Evolutionary conservation across 1,140 invertebrate genomes (phyloP).

Genomic region (Temnothorax longispinosus): DNA sequence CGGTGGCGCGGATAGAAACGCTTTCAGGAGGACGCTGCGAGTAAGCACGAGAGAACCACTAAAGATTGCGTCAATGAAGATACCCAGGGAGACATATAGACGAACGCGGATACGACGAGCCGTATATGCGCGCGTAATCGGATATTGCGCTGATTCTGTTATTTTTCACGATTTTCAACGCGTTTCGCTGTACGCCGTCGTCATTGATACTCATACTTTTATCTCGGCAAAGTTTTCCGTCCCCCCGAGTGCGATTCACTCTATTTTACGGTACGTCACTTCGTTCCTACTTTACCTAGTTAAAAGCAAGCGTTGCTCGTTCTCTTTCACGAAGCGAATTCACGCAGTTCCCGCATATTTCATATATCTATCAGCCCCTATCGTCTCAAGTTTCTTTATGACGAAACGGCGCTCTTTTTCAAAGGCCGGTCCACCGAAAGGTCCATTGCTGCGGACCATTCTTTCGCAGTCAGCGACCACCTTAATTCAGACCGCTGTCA

Average conservation of each 20-base stretch:
- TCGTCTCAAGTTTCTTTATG: slow-evolving; percentile 41
- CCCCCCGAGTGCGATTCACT: neutral
- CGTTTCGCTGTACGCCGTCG: neutral
- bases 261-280: neutral
- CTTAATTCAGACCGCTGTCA: slow-evolving; percentile 67
- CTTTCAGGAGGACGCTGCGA: neutral
- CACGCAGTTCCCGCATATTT: slow-evolving; percentile 12
- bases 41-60: neutral
- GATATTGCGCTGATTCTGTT: neutral
- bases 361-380: neutral
- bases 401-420: slow-evolving; percentile 2
- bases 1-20: neutral
- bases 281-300: neutral
- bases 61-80: neutral
- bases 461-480: slow-evolving; percentile 27
- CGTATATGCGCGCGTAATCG: neutral
- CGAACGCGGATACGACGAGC: no score
- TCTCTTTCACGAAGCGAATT: neutral
- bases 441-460: slow-evolving; percentile 39
- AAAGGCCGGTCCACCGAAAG: slow-evolving; percentile 24
- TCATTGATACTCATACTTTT: neutral
- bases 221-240: neutral
- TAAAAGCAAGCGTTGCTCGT: neutral
- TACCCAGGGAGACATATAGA: neutral
- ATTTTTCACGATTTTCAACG: neutral